These are phyloP conservation scores for Rhopilema esculentum DNA, from an alignment of 30 jellyfish, hydroid and myxozoan species.

Conservation along the genomic window DNA sequence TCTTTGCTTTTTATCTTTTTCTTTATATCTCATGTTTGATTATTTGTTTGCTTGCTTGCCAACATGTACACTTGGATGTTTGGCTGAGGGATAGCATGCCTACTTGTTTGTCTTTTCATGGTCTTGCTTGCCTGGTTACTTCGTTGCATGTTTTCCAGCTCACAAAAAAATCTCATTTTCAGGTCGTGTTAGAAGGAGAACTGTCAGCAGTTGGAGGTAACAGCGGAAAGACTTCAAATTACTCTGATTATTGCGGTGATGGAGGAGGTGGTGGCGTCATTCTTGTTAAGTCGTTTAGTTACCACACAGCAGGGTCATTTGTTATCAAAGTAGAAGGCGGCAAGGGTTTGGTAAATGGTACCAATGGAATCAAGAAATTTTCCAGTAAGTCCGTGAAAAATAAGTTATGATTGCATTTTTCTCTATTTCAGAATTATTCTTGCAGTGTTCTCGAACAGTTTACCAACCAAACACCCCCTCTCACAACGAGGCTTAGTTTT, in stretches of 20 bases:
- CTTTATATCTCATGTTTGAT: too few species aligned
- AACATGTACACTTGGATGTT: too few species aligned
- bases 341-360: slow-evolving; percentile 70
- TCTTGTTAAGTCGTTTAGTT: slow-evolving; percentile 15
- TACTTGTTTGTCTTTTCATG: too few species aligned
- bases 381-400: not conserved
- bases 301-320: not conserved
- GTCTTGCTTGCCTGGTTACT: too few species aligned
- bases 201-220: slow-evolving; percentile 76
- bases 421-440: not conserved
- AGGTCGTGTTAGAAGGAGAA: slow-evolving; percentile 52
- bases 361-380: slow-evolving; percentile 20
- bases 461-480: not conserved
- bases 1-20: too few species aligned
- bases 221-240: slow-evolving; percentile 52
- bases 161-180: too few species aligned
- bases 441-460: not conserved
- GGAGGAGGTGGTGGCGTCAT: slow-evolving; percentile 95
- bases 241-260: slow-evolving; percentile 78
- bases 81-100: too few species aligned
- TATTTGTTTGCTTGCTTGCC: too few species aligned
- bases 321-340: slow-evolving; percentile 68
- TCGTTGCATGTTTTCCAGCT: not conserved
- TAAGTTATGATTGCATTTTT: not conserved
- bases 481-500: not conserved